phyloP scores from a whole-genome alignment of 2,113 vertebrate species.

The Glaucomys volans region DNA sequence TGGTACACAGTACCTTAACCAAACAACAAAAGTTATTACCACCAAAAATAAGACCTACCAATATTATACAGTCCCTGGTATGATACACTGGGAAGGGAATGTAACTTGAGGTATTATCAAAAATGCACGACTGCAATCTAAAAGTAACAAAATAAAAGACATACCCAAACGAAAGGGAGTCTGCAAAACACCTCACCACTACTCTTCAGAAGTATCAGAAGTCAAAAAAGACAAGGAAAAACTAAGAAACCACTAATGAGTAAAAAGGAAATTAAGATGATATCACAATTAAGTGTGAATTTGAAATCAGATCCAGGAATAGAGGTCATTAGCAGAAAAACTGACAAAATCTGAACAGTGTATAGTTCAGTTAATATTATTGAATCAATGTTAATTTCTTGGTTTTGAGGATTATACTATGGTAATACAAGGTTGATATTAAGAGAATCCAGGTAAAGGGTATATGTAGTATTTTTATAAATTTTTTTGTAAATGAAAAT shows the following conservation, averaged over 20 bases:
- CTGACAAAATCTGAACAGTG: not conserved
- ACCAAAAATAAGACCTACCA: not conserved
- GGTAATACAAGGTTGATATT: not conserved
- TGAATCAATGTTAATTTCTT: too few relatives aligned
- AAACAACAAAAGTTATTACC: not conserved
- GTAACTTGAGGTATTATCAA: constrained; percentile 11
- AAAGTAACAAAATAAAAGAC: not conserved
- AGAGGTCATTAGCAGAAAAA: not conserved
- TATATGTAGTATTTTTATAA: not conserved
- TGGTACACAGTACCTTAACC: not conserved
- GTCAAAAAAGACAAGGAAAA: not conserved
- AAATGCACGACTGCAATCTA: not conserved
- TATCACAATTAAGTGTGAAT: not conserved
- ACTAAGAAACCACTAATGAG: not conserved
- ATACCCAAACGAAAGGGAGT: not conserved
- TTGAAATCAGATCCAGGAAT: not conserved
- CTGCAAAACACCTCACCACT: not conserved
- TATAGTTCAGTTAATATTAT: too few relatives aligned
- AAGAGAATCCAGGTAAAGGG: not conserved
- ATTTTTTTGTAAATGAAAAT: not conserved
- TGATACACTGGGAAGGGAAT: not conserved
- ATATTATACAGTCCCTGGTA: not conserved
- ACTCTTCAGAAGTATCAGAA: not conserved
- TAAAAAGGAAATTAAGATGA: not conserved
- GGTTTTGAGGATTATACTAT: too few relatives aligned